A percentile compares a stretch with the other conserved stretches of the same genome.
Conservation (phyloP, 2,113 vertebrate species). For the Myotis lucifugus region DNA sequence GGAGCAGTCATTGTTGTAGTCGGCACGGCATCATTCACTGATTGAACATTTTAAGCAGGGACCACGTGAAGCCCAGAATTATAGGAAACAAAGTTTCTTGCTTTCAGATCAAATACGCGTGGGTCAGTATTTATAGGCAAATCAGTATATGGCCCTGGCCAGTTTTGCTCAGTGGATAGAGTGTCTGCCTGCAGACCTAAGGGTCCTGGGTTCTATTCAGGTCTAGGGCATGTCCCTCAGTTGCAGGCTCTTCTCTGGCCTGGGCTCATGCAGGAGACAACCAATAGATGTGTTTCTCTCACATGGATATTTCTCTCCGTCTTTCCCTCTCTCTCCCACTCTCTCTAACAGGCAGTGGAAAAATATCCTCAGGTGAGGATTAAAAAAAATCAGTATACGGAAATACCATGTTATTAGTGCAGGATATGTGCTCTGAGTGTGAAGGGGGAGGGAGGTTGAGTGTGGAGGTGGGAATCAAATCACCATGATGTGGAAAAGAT, state of each 20-base stretch:
- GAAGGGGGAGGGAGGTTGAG: not conserved
- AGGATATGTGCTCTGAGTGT: accelerated
- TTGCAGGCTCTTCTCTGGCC: no score
- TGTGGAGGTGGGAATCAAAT: not conserved
- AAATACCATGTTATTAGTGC: not conserved
- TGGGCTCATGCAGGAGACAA: no score
- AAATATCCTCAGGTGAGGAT: no score
- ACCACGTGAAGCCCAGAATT: not conserved
- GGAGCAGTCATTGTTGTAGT: constrained; percentile 38
- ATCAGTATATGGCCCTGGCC: not conserved
- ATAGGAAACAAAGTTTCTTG: not conserved
- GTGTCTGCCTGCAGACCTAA: no score
- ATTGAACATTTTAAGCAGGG: not conserved
- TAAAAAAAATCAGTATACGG: not conserved
- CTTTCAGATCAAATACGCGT: not conserved
- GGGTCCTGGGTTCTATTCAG: no score
- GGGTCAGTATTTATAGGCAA: not conserved
- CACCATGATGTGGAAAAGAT: not conserved
- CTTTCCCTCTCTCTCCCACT: no score
- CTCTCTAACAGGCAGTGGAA: no score
- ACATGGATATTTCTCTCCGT: no score
- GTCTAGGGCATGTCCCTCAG: no score
- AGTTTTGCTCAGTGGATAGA: no score
- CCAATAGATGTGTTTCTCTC: no score
- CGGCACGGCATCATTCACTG: constrained; percentile 13